Evolutionary conservation across 2,797 vertebrate genomes (phyloP).

Genomic region (Microcaecilia unicolor): DNA sequence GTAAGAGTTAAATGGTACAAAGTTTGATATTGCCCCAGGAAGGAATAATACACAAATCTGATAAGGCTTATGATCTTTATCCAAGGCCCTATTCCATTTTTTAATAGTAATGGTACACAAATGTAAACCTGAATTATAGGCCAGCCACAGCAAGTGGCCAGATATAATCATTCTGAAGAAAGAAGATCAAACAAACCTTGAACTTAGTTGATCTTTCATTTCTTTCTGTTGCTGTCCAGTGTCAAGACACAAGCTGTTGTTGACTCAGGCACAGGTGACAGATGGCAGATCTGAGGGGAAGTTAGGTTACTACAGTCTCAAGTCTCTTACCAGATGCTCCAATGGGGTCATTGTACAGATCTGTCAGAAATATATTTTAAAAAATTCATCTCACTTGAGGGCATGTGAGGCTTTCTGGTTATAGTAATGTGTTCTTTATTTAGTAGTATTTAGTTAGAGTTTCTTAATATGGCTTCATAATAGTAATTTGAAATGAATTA

Average conservation of each 20-base stretch:
- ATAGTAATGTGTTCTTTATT: background rate
- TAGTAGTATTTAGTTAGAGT: too few relatives aligned
- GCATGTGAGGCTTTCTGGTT: conserved; percentile 1
- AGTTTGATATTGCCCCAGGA: too few relatives aligned
- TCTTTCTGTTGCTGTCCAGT: background rate
- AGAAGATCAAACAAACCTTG: background rate
- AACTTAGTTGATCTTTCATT: background rate
- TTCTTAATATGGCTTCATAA: background rate
- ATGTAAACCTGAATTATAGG: too few relatives aligned
- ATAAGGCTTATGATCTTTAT: too few relatives aligned
- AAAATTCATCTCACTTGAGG: background rate
- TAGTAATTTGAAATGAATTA: conserved; percentile 12
- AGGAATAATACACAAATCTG: too few relatives aligned
- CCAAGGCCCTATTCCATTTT: too few relatives aligned
- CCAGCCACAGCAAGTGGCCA: too few relatives aligned
- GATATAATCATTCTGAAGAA: too few relatives aligned
- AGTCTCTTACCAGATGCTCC: conserved; percentile 9
- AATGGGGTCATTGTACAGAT: background rate
- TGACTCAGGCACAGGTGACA: background rate
- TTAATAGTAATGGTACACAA: too few relatives aligned
- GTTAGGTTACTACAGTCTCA: background rate
- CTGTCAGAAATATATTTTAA: background rate
- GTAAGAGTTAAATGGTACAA: too few relatives aligned
- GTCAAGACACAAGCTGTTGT: background rate
- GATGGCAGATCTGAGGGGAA: conserved; percentile 1